Conservation (phyloP, 2,113 vertebrate species). For the Piaya cayana region DNA sequence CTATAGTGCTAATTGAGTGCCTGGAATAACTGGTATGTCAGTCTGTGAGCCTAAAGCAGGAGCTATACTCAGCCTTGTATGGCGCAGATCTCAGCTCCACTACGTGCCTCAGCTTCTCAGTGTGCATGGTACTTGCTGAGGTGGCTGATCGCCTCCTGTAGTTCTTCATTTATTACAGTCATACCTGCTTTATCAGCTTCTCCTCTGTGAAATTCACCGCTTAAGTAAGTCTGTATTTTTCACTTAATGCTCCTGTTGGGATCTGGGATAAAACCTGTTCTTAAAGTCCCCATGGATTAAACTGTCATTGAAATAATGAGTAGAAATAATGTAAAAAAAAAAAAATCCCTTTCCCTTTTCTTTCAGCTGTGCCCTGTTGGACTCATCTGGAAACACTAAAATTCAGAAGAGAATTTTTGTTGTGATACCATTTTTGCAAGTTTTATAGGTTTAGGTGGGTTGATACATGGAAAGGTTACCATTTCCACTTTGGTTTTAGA, state of each 20-base stretch:
- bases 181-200: neutral
- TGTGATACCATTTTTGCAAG: neutral
- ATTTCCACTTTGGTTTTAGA: neutral
- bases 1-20: neutral
- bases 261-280: neutral
- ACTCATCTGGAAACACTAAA: neutral
- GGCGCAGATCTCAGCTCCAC: neutral
- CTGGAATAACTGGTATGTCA: neutral
- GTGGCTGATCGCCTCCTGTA: neutral
- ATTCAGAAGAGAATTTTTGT: neutral
- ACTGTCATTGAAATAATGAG: neutral
- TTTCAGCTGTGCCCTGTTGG: neutral
- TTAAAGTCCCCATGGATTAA: neutral
- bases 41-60: neutral
- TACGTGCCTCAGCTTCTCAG: neutral
- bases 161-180: neutral
- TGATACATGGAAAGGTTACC: neutral
- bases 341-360: neutral
- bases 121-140: neutral
- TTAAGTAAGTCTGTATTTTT: neutral
- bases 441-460: neutral
- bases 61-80: neutral
- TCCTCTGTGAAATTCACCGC: neutral
- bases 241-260: neutral
- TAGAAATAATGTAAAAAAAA: neutral